Base-by-base conservation (phyloP, 2,113 vertebrate genomes). In the Cryptomyrus ogoouensis region DNA sequence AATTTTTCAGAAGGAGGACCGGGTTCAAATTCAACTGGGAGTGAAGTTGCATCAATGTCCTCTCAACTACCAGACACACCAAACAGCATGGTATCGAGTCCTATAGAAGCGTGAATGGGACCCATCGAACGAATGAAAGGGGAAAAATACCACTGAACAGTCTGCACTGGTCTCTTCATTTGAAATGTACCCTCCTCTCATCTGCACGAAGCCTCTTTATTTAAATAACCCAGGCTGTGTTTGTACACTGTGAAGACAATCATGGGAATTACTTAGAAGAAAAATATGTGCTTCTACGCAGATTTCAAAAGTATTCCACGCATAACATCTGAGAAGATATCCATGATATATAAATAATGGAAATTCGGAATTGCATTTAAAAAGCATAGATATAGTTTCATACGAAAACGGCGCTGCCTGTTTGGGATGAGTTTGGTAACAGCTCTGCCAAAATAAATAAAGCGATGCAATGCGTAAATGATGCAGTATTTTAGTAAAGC, bases 211-310 rank as follows among this genome's bases (percentile, higher is more conserved):
- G 95, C 96, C 96, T 96, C 94, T 96, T 95, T 96, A 95, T 92
- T 91, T 90, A 93, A 92, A 92, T 92, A 94, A 97, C 94, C 94
- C 96, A 96, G 96, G 96, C 97, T 97, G 97, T 96, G 95, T 95
- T 97, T 94, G 97, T 97, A 98, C 98, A 99, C 98, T 99, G 98
- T 99, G 98, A 99, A 98, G 98, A 99, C 98, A 99, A 99, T 99
- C 98, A 98, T 98, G 98, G 97, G 96, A 97, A 97, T 95, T 95
- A 95, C 91, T 35, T 58, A 85, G 80, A 85, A 85, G 77, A 42
- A 42, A 84, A 80, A 80, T 39, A 80, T 80, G 74, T 89, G 35
- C 77, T 56, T 84, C 77, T 95, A 91, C 87, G 93, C 91, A 85
- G 91, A 94, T 94, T 93, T 92, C 95, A 91, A 94, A 94, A 93